Base-by-base conservation (phyloP, 2,888 invertebrate genomes). In the Cosmia pyralina region DNA sequence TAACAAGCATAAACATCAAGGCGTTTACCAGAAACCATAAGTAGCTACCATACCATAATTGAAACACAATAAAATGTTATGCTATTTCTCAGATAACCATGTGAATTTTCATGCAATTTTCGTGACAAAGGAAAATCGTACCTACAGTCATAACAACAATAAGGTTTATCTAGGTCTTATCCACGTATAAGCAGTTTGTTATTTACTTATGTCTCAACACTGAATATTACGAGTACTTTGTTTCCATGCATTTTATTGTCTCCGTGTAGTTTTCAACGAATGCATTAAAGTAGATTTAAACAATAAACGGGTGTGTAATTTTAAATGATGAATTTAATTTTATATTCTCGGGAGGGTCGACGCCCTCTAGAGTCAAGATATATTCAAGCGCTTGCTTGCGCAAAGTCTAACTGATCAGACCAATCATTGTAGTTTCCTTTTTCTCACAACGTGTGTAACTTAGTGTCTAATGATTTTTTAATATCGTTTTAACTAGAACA, bases 101-200 rank as follows among this genome's bases (percentile, higher is more conserved):
- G 82, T 63, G 85, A 82, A 77, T 53, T 72, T 46, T 64, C 60
- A 75, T 75, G 66, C 11, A 77, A 81, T 85, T 86, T 86, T 74
- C 60, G 28, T 66, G 69, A 81, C 77, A 79, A 85, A 73, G 57
- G 68, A 69, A 80, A 82, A 86, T 80, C 78, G 73, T 73, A 65
- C n/a, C 52, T 52, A n/a, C 44, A 63, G 60, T 55, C 63, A 69
- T 79, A 75, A 75, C 52, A 65, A 71, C 72, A 76, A 84, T 78
- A 76, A 44, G 50, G 19, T 67, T 48, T 55, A 75, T 70, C 55
- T 84, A 71, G 59, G 71, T 57, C 60, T 75, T 46, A 55, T 52
- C 19, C 52, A 59, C 34, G 28, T 38, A 38, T 75, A 78, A 78
- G 28, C 59, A 69, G 2, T 38, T 4, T 38, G 38, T 38, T 38